Conservation (phyloP, 2,797 vertebrate genomes). For the Myotis vivesi region DNA sequence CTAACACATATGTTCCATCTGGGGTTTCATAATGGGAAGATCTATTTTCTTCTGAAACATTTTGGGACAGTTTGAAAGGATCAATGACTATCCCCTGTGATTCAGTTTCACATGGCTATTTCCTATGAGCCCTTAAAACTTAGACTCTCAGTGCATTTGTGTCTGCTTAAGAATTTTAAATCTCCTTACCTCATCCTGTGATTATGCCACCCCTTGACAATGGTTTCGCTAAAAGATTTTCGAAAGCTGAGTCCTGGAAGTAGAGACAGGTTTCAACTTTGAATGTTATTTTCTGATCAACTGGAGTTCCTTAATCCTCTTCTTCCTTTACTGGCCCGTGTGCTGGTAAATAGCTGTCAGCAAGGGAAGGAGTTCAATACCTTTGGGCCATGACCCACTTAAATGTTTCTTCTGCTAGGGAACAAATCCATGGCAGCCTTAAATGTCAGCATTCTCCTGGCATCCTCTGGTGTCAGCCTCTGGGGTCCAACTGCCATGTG, state of each 20-base stretch:
- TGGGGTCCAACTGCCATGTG: neutral
- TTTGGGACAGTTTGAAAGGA: slow-evolving; percentile 24
- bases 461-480: neutral
- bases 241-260: slow-evolving; percentile 50
- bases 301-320: slow-evolving; percentile 58
- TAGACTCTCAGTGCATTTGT: slow-evolving; percentile 25
- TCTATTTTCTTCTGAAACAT: slow-evolving; percentile 27
- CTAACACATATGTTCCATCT: neutral
- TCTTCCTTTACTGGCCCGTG: slow-evolving; percentile 47
- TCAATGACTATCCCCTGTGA: neutral
- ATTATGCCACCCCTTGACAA: slow-evolving; percentile 51
- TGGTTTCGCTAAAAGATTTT: slow-evolving; percentile 62
- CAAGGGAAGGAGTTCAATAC: slow-evolving; percentile 64
- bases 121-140: slow-evolving; percentile 39
- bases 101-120: slow-evolving; percentile 30
- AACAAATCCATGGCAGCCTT: slow-evolving; percentile 27
- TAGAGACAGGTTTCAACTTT: slow-evolving; percentile 39
- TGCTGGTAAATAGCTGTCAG: slow-evolving; percentile 62
- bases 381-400: slow-evolving; percentile 68
- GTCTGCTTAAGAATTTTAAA: slow-evolving; percentile 65
- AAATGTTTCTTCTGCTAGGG: slow-evolving; percentile 41
- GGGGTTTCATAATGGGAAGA: neutral
- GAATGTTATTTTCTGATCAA: slow-evolving; percentile 70
- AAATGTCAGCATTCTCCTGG: slow-evolving; percentile 64
- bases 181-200: slow-evolving; percentile 61